Percentiles rank a stretch among this genome's conserved stretches.
Conservation (phyloP, 1,140 invertebrate genomes). For the Drosophila rufa region DNA sequence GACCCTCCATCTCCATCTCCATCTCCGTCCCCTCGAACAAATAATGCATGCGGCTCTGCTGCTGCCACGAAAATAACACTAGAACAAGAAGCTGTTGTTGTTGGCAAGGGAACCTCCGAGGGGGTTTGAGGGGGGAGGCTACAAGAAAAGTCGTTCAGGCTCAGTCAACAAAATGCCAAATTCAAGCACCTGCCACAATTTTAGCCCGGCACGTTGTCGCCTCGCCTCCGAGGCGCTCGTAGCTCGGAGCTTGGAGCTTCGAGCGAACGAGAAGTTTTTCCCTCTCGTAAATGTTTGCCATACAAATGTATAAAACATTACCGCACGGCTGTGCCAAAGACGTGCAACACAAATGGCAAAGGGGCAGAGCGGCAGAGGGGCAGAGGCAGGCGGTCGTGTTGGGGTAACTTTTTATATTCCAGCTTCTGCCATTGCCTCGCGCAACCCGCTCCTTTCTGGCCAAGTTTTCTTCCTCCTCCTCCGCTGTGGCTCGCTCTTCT, state of each 20-base stretch:
- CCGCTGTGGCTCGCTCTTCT: not conserved
- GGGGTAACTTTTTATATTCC: constrained; percentile 32
- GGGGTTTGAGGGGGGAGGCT: constrained; percentile 1
- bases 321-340: constrained; percentile 61
- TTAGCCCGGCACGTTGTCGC: constrained; percentile 71
- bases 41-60: constrained; percentile 67
- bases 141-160: constrained; percentile 75
- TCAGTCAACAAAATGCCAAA: constrained; percentile 80
- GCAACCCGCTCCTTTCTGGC: constrained; percentile 22
- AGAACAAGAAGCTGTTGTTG: not conserved
- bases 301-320: constrained; percentile 72
- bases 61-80: constrained; percentile 27
- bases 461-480: constrained; percentile 23
- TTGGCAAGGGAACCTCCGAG: not conserved
- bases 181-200: constrained; percentile 81
- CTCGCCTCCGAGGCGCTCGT: not conserved
- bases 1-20: not conserved
- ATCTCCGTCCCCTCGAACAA: constrained; percentile 38
- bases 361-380: not conserved
- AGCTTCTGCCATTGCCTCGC: not conserved
- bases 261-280: constrained; percentile 33
- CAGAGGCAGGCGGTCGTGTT: no score
- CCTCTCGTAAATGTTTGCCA: constrained; percentile 60
- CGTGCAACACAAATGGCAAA: constrained; percentile 59
- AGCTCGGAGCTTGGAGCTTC: not conserved